phyloP scores from a whole-genome alignment of 2,888 invertebrate genomes.

The Stenodera caucasica region DNA sequence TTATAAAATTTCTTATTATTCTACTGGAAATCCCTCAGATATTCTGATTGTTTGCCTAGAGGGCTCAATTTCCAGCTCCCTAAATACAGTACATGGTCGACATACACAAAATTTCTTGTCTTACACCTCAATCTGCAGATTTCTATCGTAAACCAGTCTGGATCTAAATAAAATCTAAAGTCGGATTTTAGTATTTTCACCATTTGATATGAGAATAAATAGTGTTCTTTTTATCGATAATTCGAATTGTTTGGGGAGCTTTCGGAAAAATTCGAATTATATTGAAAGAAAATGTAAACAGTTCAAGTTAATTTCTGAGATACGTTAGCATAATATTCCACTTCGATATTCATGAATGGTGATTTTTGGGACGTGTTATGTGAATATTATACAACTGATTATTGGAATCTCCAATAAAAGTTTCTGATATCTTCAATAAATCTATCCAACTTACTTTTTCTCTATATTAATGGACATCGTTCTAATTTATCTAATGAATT shows the following conservation, averaged over 20 bases:
- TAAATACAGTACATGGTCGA: too few species aligned
- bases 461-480: too few species aligned
- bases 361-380: slow-evolving; percentile 17
- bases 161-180: slow-evolving; percentile 35
- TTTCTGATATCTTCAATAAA: background rate
- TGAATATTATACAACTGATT: slow-evolving; percentile 14
- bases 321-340: slow-evolving; percentile 28
- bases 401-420: background rate
- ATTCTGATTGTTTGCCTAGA: background rate
- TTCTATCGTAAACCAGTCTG: background rate
- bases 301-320: slow-evolving; percentile 18
- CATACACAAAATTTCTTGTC: background rate
- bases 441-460: too few species aligned
- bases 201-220: too few species aligned
- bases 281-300: too few species aligned
- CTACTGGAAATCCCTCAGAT: background rate
- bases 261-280: too few species aligned
- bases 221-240: too few species aligned
- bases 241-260: too few species aligned
- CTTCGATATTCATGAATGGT: slow-evolving; percentile 24
- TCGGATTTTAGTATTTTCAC: slow-evolving; percentile 12
- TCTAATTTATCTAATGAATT: too few species aligned
- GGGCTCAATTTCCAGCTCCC: too few species aligned
- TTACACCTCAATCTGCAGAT: background rate
- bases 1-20: too few species aligned